These are phyloP conservation scores for Cryptosula pallasiana DNA, from an alignment of 2,888 invertebrate genomes.

Conservation along the genomic window DNA sequence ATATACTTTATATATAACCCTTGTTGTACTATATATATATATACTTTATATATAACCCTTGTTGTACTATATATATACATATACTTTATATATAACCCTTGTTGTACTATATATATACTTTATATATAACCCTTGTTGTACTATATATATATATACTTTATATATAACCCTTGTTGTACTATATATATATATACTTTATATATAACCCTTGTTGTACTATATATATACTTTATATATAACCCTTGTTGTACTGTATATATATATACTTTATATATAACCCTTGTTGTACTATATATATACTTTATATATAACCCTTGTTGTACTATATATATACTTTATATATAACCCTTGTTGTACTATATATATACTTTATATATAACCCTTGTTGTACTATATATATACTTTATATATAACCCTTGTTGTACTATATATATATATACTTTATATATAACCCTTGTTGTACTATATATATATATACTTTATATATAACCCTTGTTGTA, in stretches of 20 bases:
- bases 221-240: not conserved
- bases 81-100: not conserved
- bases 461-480: not conserved
- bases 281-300: not conserved
- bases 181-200: not conserved
- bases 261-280: not conserved
- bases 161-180: not conserved
- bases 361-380: not conserved
- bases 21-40: not conserved
- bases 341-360: not conserved
- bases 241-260: not conserved
- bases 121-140: not conserved
- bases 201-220: not conserved
- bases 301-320: not conserved
- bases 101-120: not conserved
- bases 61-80: not conserved
- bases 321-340: not conserved
- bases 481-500: not conserved
- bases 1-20: not conserved
- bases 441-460: not conserved
- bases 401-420: no score
- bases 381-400: not conserved
- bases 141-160: not conserved
- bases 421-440: not conserved
- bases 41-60: not conserved